A percentile compares a stretch with the other conserved stretches of the same genome.
Conservation (phyloP, 1,140 invertebrate genomes). For the Saccostrea echinata region DNA sequence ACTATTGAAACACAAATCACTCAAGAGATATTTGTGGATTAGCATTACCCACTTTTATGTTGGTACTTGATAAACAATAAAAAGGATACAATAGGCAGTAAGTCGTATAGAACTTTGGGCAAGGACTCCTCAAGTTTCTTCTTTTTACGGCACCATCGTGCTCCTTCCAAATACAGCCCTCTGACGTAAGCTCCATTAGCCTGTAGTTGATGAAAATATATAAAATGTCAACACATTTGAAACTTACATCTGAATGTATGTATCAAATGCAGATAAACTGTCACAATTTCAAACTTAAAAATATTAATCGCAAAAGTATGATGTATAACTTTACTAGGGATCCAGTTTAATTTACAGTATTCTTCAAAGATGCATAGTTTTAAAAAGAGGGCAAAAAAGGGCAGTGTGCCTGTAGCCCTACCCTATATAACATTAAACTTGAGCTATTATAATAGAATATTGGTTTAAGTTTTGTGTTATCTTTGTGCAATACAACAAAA, state of each 20-base stretch:
- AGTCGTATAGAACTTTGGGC: slow-evolving; percentile 78
- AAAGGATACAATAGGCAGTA: slow-evolving; percentile 79
- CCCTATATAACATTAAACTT: too few species aligned
- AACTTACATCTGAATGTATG: background rate
- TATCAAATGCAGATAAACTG: too few species aligned
- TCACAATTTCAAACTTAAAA: background rate
- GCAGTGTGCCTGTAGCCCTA: too few species aligned
- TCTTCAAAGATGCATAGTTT: too few species aligned
- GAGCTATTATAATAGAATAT: too few species aligned
- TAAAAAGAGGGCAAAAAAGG: too few species aligned
- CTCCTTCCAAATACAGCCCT: slow-evolving; percentile 79
- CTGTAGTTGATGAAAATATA: slow-evolving; percentile 62
- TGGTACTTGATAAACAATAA: background rate
- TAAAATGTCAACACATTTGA: background rate
- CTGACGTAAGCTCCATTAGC: slow-evolving; percentile 78
- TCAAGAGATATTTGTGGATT: too few species aligned
- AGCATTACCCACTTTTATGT: too few species aligned
- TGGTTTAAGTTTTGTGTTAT: background rate
- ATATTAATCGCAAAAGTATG: background rate
- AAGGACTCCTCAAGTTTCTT: slow-evolving; percentile 75
- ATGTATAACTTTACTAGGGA: too few species aligned
- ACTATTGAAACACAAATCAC: too few species aligned
- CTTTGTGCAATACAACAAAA: background rate
- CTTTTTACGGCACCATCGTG: slow-evolving; percentile 74
- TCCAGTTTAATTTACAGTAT: too few species aligned